Percentiles rank a stretch among this genome's conserved stretches.
Evolutionary conservation across 2,113 vertebrate genomes (phyloP).

Genomic region (Indri indri): DNA sequence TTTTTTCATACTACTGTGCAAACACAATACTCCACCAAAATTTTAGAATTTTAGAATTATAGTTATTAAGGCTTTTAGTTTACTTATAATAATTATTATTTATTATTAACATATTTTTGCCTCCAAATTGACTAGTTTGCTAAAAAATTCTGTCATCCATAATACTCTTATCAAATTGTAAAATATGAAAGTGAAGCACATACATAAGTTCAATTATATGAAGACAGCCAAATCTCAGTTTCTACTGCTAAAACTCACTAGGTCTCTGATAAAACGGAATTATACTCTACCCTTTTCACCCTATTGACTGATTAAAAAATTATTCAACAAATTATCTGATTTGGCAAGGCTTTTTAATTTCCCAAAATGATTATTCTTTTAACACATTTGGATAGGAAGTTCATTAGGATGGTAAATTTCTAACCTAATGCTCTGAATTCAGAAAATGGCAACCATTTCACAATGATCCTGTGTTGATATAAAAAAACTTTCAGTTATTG

Average conservation of each 20-base stretch:
- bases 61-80: neutral
- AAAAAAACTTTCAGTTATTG: neutral
- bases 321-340: neutral
- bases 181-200: neutral
- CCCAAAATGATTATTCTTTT: neutral
- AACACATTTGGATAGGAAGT: neutral
- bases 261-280: neutral
- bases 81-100: neutral
- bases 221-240: neutral
- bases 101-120: neutral
- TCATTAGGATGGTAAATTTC: neutral
- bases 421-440: neutral
- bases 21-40: neutral
- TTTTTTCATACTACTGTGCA: neutral
- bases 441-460: neutral
- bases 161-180: neutral
- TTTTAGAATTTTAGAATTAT: neutral
- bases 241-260: neutral
- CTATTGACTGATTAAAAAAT: neutral
- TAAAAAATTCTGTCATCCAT: neutral
- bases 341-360: neutral
- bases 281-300: neutral
- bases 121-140: neutral
- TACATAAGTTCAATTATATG: neutral
- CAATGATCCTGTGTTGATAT: neutral